Conservation (phyloP, 2,888 invertebrate genomes). For the Xanthia icteritia region DNA sequence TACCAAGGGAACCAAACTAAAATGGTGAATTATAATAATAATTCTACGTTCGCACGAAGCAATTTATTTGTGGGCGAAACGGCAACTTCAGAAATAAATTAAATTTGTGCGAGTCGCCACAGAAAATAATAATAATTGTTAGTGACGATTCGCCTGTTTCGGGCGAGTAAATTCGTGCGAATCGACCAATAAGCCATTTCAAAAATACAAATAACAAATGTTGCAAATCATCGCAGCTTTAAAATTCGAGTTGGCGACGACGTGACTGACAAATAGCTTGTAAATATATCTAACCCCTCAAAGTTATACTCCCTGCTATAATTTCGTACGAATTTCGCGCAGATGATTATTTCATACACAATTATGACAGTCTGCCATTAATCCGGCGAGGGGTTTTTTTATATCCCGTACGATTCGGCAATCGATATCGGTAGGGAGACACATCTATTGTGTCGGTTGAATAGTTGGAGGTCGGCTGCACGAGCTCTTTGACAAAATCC, state of each 20-base stretch:
- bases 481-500: slow-evolving; percentile 36
- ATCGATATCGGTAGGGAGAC: slow-evolving; percentile 71
- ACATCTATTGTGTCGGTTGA: slow-evolving; percentile 66
- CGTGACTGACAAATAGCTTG: slow-evolving; percentile 70
- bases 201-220: slow-evolving; percentile 21
- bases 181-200: too few species aligned
- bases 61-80: too few species aligned
- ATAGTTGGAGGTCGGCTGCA: slow-evolving; percentile 40
- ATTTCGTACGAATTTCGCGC: slow-evolving; percentile 70
- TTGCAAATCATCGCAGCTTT: slow-evolving; percentile 41
- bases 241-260: slow-evolving; percentile 61
- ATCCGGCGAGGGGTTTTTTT: slow-evolving; percentile 77
- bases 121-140: too few species aligned
- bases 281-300: slow-evolving; percentile 53
- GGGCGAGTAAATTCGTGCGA: too few species aligned
- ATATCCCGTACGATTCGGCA: slow-evolving; percentile 66
- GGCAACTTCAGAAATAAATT: too few species aligned
- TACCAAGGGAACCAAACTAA: not conserved
- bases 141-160: too few species aligned
- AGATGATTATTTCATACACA: slow-evolving; percentile 81
- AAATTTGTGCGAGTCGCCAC: too few species aligned
- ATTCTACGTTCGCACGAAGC: too few species aligned
- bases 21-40: too few species aligned
- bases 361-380: slow-evolving; percentile 79
- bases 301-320: slow-evolving; percentile 60